Base-by-base conservation (phyloP, 2,797 vertebrate genomes). In the Eulemur albifrons region DNA sequence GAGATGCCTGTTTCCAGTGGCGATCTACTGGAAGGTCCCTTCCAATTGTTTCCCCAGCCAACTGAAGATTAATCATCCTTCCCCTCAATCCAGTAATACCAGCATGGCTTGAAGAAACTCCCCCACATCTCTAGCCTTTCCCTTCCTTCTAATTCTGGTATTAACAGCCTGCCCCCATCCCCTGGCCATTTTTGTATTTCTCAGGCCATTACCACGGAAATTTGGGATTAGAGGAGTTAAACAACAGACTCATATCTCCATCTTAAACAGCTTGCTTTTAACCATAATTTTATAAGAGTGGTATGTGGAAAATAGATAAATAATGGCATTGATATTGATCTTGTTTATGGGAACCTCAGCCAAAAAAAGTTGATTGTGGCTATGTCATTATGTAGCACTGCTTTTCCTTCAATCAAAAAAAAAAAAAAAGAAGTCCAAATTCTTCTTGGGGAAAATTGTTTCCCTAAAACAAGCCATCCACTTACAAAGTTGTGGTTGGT, bases 301-400 rank as follows among this genome's bases (percentile, higher is more conserved):
- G 35, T 43, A 65, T 5, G 0, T 86, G 45, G 83, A 69, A 86
- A 93, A 70, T 25, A 84, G 43, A 80, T 52, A 81, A 92, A 94
- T 84, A 88, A 59, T 40, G 48, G 30, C 84, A 86, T 23, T 84
- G 59, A n/a, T 87, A 97, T 32, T 89, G 63, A 93, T 94, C 57
- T 86, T 93, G 7, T 89, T 96, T 93, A 85, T 81, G 93, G 67
- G 65, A 97, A 80, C 90, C 12, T 79, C 11, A 76, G 27, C n/a
- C 75, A 91, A 84, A 95, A 95, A 94, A 87, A 75, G 38, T 73
- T 88, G 20, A 81, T 7, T 94, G n/a, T 59, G 32, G 35, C 38
- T 88, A 15, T 57, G 15, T 59, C 65, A 52, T 72, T 92, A 52
- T 52, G 2, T 35, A 57, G 27, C n/a, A 63, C 20, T 92, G 35